These are phyloP conservation scores for Anisognathus igniventris DNA, from an alignment of 2,797 vertebrate genomes.

Conservation along the genomic window DNA sequence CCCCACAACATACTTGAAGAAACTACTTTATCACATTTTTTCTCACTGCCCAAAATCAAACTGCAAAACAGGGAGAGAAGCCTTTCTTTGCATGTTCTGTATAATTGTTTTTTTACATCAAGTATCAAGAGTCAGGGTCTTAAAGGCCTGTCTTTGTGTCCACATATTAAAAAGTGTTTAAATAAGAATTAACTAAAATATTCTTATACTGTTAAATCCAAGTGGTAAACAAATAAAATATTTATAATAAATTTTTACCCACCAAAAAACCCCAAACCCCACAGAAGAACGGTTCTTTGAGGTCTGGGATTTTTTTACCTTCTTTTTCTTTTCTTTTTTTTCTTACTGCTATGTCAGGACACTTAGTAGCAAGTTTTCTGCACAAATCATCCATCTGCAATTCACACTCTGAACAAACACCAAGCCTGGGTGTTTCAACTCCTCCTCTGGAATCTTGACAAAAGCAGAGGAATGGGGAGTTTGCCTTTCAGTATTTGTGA, in stretches of 20 bases:
- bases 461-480: not conserved
- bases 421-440: not conserved
- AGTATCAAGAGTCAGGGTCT: not conserved
- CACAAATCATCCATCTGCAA: not conserved
- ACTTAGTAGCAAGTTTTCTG: not conserved
- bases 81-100: not conserved
- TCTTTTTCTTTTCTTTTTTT: not conserved
- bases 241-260: not conserved
- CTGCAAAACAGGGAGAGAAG: not conserved
- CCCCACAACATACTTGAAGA: not conserved
- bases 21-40: not conserved
- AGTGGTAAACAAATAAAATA: not conserved
- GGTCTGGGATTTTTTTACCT: not conserved
- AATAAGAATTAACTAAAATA: not conserved
- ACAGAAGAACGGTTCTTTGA: not conserved
- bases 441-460: not conserved
- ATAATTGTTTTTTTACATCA: not conserved
- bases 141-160: not conserved
- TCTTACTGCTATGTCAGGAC: not conserved
- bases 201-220: not conserved
- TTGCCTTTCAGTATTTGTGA: not conserved
- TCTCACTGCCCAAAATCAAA: not conserved
- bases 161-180: not conserved
- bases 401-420: not conserved
- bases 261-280: not conserved